phyloP scores from a whole-genome alignment of 2,113 vertebrate species.

The Pelvicachromis taeniatus region DNA sequence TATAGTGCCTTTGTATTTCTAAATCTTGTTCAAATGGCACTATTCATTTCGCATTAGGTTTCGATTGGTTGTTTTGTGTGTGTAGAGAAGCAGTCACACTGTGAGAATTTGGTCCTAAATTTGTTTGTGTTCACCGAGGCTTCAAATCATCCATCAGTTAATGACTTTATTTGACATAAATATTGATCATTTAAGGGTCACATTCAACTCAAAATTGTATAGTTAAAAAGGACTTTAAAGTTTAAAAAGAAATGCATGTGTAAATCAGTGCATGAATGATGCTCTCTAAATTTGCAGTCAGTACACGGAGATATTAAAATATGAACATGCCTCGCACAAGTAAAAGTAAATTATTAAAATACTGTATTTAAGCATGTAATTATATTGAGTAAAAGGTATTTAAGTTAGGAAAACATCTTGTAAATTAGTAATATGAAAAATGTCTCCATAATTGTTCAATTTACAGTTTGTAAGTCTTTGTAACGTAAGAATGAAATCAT shows the following conservation, averaged over 20 bases:
- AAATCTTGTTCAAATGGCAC: not conserved
- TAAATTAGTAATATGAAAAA: not conserved
- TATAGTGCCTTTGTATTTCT: too few species aligned
- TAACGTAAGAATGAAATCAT: not conserved
- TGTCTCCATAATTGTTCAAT: not conserved
- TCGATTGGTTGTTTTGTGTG: not conserved
- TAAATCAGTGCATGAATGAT: not conserved
- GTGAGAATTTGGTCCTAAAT: not conserved
- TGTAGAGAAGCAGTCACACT: not conserved
- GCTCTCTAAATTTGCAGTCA: not conserved
- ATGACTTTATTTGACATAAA: not conserved
- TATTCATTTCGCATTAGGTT: not conserved
- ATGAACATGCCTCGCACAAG: not conserved
- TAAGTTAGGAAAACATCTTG: not conserved
- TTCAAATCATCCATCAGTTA: not conserved
- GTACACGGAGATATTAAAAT: not conserved
- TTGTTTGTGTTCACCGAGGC: not conserved
- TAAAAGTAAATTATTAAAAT: not conserved
- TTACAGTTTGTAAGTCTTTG: not conserved
- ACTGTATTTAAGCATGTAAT: not conserved
- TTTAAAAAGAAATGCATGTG: not conserved
- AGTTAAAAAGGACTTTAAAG: not conserved
- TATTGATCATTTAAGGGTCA: not conserved
- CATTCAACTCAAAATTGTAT: not conserved
- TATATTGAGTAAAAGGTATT: not conserved